Percentiles rank a stretch among this genome's conserved stretches.
These are phyloP conservation scores for Luehdorfia chinensis DNA, from an alignment of 1,140 invertebrate genomes.

Conservation along the genomic window DNA sequence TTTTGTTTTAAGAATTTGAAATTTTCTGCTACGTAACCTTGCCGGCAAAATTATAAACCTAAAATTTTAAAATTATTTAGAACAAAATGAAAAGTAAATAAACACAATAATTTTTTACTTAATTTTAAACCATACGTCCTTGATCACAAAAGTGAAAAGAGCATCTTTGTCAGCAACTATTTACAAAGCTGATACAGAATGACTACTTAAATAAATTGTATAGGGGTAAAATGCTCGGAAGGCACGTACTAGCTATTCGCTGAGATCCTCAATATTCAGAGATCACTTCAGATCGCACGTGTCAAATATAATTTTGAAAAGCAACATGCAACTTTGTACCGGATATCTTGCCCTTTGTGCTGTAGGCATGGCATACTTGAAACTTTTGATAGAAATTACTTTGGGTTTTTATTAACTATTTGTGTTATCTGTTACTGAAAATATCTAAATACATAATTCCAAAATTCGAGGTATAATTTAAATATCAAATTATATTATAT, in stretches of 20 bases:
- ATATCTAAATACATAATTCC: no score
- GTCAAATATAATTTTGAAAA: slow-evolving; percentile 28
- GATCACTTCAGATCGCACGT: slow-evolving; percentile 31
- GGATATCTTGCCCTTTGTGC: slow-evolving; percentile 7
- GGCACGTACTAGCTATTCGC: slow-evolving; percentile 32
- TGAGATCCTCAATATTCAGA: slow-evolving; percentile 33
- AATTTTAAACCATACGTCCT: background rate
- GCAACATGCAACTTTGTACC: slow-evolving; percentile 7
- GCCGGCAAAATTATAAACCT: no score
- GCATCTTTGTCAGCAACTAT: slow-evolving; percentile 17
- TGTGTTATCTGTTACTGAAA: no score
- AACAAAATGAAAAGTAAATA: no score
- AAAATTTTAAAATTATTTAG: no score
- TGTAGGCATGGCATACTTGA: background rate
- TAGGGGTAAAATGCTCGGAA: slow-evolving; percentile 28
- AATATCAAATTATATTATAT: no score
- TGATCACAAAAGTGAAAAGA: slow-evolving; percentile 8
- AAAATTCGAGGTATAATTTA: no score
- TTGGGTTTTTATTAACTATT: no score
- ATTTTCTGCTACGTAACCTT: no score
- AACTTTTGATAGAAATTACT: background rate
- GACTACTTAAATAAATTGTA: slow-evolving; percentile 31
- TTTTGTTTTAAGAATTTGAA: no score
- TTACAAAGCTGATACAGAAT: slow-evolving; percentile 31
- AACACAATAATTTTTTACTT: no score